phyloP scores from a whole-genome alignment of 1,140 invertebrate genomes.

The Nilaparvata lugens region DNA sequence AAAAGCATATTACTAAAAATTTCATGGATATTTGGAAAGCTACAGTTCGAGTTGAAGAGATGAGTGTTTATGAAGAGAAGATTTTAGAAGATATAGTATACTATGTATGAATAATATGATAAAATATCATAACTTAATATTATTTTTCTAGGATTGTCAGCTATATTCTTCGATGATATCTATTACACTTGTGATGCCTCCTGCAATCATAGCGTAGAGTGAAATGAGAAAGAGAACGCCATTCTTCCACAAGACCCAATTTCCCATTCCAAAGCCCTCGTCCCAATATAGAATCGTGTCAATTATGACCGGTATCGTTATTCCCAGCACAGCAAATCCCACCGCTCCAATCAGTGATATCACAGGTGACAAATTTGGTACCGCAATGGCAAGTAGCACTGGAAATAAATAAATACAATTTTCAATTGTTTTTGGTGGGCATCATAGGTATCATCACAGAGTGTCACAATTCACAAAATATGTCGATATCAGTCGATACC shows the following conservation, averaged over 20 bases:
- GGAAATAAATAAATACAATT: too few relatives aligned
- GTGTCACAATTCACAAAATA: too few relatives aligned
- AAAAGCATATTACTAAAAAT: too few relatives aligned
- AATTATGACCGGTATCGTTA: slow-evolving; percentile 85
- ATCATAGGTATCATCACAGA: too few relatives aligned
- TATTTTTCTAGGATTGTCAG: neutral
- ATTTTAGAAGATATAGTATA: too few relatives aligned
- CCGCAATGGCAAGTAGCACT: slow-evolving; percentile 55
- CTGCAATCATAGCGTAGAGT: slow-evolving; percentile 8
- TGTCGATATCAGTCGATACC: too few relatives aligned
- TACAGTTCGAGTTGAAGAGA: too few relatives aligned
- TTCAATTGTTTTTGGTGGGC: too few relatives aligned
- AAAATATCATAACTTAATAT: too few relatives aligned
- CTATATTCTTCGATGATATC: slow-evolving; percentile 10
- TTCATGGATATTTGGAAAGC: too few relatives aligned
- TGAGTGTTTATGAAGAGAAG: too few relatives aligned
- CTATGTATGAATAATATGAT: too few relatives aligned
- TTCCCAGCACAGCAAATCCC: slow-evolving; percentile 75
- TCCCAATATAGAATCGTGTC: slow-evolving; percentile 39
- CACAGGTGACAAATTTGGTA: slow-evolving; percentile 81
- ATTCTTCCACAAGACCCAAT: slow-evolving; percentile 14
- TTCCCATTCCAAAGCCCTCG: slow-evolving; percentile 3
- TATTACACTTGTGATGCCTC: neutral
- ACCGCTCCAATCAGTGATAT: slow-evolving; percentile 87
- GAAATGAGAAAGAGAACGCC: neutral